Conservation (phyloP, 92 coral and sea anemone species). For the Paragorgia papillata region DNA sequence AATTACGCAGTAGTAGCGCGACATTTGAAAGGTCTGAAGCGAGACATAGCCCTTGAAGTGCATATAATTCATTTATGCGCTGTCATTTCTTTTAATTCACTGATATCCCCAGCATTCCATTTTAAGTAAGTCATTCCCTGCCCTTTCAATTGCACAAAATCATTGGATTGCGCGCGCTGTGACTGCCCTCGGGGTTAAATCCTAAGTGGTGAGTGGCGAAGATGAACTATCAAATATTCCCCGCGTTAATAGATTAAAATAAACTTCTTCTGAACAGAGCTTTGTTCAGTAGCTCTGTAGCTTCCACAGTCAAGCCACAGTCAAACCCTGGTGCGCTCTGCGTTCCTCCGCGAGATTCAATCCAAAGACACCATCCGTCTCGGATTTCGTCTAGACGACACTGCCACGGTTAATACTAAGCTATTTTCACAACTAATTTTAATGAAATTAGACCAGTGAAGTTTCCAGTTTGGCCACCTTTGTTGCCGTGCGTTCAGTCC, state of each 20-base stretch:
- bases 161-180: too few relatives aligned
- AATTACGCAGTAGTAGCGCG: too few relatives aligned
- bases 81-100: too few relatives aligned
- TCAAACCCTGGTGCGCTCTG: not conserved
- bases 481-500: not conserved
- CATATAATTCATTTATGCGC: too few relatives aligned
- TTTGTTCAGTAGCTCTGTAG: slow-evolving; percentile 3
- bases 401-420: not conserved
- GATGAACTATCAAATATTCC: not conserved
- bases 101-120: too few relatives aligned
- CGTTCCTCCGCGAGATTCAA: not conserved
- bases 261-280: slow-evolving; percentile 28
- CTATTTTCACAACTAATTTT: slow-evolving; percentile 22
- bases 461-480: slow-evolving; percentile 28
- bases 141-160: too few relatives aligned
- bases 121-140: too few relatives aligned
- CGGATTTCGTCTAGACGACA: slow-evolving; percentile 41
- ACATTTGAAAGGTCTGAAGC: too few relatives aligned
- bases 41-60: too few relatives aligned
- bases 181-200: slow-evolving; percentile 16
- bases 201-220: slow-evolving; percentile 7
- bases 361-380: not conserved
- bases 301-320: not conserved
- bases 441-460: slow-evolving; percentile 26
- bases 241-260: slow-evolving; percentile 36